These are phyloP conservation scores for Agonopterix subpropinquella DNA, from an alignment of 2,888 invertebrate genomes.

Conservation along the genomic window DNA sequence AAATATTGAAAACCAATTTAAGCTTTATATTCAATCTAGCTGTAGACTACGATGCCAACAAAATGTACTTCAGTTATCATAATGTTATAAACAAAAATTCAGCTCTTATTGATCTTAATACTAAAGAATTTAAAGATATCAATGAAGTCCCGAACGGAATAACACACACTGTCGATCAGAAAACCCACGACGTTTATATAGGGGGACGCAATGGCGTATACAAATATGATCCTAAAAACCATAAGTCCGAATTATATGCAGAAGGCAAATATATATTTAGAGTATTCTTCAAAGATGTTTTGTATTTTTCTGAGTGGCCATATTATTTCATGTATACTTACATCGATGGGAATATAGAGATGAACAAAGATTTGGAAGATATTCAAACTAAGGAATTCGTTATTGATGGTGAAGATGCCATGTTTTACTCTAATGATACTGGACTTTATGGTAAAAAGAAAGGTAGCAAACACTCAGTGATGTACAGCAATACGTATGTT, in stretches of 20 bases:
- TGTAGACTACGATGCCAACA: no score
- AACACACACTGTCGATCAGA: neutral
- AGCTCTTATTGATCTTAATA: neutral
- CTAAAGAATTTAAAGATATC: neutral
- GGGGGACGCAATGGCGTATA: neutral
- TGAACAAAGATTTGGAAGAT: no score
- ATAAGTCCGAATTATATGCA: neutral
- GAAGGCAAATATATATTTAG: neutral
- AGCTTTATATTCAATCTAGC: no score
- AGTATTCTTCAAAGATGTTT: neutral
- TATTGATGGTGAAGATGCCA: slow-evolving; percentile 2
- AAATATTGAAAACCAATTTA: no score
- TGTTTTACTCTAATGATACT: slow-evolving; percentile 47
- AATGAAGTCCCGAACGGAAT: neutral
- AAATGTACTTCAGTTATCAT: neutral
- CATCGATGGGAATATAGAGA: no score
- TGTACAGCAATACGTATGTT: slow-evolving; percentile 24
- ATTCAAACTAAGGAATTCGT: no score
- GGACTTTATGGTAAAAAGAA: slow-evolving; percentile 46
- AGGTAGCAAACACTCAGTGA: slow-evolving; percentile 36
- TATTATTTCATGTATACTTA: no score
- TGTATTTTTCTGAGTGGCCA: no score
- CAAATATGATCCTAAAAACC: neutral
- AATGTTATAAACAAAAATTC: no score
- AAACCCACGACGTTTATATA: neutral